Conservation (phyloP, 1,140 invertebrate genomes). For the Saccostrea echinata region DNA sequence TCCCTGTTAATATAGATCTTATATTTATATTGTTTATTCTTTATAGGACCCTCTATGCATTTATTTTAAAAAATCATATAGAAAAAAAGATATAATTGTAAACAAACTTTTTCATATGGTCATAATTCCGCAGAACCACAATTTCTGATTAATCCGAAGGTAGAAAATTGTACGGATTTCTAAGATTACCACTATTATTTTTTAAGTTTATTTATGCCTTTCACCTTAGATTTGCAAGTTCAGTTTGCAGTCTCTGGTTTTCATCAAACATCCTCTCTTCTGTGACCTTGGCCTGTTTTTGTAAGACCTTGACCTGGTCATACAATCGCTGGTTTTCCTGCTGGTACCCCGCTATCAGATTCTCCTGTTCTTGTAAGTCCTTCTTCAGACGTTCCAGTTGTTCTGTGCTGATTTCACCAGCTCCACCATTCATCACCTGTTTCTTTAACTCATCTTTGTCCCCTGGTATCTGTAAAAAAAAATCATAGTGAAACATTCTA, state of each 20-base stretch:
- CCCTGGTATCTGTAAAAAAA: neutral
- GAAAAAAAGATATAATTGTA: too few relatives aligned
- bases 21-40: too few relatives aligned
- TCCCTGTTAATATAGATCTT: constrained; percentile 55
- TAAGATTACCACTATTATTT: too few relatives aligned
- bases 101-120: too few relatives aligned
- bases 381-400: constrained; percentile 68
- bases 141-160: too few relatives aligned
- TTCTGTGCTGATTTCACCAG: constrained; percentile 62
- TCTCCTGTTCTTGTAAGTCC: constrained; percentile 76
- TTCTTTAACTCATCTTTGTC: constrained; percentile 52
- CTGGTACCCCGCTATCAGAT: constrained; percentile 76
- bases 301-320: constrained; percentile 72
- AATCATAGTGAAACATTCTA: too few relatives aligned
- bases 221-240: constrained; percentile 74
- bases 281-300: constrained; percentile 69
- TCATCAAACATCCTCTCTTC: constrained; percentile 77
- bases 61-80: too few relatives aligned
- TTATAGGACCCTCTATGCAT: too few relatives aligned
- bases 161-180: too few relatives aligned
- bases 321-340: constrained; percentile 77
- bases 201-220: neutral
- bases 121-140: too few relatives aligned
- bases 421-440: constrained; percentile 56
- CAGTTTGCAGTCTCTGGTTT: constrained; percentile 75